These are phyloP conservation scores for Halocynthia aurantium DNA, from an alignment of 23 tunicate species.

Conservation along the genomic window DNA sequence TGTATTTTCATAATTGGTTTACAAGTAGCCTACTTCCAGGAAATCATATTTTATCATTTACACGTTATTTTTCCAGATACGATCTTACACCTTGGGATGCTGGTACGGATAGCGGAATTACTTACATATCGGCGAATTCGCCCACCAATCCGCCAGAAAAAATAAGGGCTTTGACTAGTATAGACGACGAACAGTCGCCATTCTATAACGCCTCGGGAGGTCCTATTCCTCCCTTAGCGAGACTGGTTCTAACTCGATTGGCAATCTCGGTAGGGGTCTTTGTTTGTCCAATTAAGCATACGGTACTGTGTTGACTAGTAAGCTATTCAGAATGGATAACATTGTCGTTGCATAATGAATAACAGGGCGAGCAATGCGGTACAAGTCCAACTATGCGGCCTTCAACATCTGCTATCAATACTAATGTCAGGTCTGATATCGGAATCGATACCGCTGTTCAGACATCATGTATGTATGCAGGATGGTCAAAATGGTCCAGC, in stretches of 20 bases:
- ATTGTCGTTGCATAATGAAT: not conserved
- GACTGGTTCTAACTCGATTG: conserved; percentile 41
- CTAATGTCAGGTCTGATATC: not conserved
- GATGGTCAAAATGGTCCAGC: conserved; percentile 79
- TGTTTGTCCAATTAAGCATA: not conserved
- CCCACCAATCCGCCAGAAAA: conserved; percentile 73
- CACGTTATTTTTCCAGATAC: conserved; percentile 26
- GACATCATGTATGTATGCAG: conserved; percentile 50
- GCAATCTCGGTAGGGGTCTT: conserved; percentile 33
- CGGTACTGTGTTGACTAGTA: not conserved
- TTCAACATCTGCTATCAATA: not conserved
- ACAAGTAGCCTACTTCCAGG: not conserved
- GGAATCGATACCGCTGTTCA: not conserved
- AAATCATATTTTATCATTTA: not conserved
- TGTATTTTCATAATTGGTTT: not conserved
- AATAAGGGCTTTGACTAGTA: conserved; percentile 46
- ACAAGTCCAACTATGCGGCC: conserved; percentile 17
- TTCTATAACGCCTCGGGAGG: conserved; percentile 55
- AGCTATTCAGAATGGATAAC: not conserved
- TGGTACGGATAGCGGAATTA: conserved; percentile 84
- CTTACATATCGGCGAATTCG: conserved; percentile 70
- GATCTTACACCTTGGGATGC: conserved; percentile 92
- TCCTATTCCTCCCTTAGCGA: conserved; percentile 71
- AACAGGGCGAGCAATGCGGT: conserved; percentile 75
- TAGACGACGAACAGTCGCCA: conserved; percentile 72